Percentiles rank a stretch among this genome's conserved stretches.
phyloP scores from a whole-genome alignment of 2,888 invertebrate species.

The Pheosia tremula region DNA sequence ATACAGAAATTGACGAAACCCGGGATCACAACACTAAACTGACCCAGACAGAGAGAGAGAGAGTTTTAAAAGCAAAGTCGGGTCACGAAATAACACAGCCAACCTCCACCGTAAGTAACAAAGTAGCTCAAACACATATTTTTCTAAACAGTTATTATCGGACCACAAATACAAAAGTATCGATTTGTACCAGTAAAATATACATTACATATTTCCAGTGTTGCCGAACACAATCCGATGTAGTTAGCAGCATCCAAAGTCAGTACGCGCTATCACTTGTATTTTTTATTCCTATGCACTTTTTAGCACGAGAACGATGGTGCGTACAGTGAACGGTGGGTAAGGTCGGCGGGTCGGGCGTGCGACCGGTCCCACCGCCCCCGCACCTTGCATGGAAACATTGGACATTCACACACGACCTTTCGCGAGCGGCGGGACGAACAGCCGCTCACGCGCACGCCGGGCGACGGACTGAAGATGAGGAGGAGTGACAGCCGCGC shows the following conservation, averaged over 20 bases:
- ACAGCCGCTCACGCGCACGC: no score
- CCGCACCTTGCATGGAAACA: constrained; percentile 60
- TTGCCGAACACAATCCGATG: constrained; percentile 42
- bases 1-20: no score
- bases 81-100: no score
- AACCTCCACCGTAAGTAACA: no score
- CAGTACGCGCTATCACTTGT: constrained; percentile 40
- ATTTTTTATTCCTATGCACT: constrained; percentile 61
- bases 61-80: no score
- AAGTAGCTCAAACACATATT: no score
- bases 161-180: no score
- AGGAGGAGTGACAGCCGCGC: constrained; percentile 7
- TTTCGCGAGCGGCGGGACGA: constrained; percentile 39
- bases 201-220: constrained; percentile 55
- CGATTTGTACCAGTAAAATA: no score
- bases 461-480: constrained; percentile 29
- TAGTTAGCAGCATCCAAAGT: constrained; percentile 45
- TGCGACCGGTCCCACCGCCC: constrained; percentile 76
- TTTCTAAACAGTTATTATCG: no score
- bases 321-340: constrained; percentile 80
- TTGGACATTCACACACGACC: constrained; percentile 53
- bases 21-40: no score
- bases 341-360: constrained; percentile 83
- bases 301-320: constrained; percentile 58
- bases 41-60: no score